Conservation (phyloP, 2,888 invertebrate species). For the Xylota sylvarum region DNA sequence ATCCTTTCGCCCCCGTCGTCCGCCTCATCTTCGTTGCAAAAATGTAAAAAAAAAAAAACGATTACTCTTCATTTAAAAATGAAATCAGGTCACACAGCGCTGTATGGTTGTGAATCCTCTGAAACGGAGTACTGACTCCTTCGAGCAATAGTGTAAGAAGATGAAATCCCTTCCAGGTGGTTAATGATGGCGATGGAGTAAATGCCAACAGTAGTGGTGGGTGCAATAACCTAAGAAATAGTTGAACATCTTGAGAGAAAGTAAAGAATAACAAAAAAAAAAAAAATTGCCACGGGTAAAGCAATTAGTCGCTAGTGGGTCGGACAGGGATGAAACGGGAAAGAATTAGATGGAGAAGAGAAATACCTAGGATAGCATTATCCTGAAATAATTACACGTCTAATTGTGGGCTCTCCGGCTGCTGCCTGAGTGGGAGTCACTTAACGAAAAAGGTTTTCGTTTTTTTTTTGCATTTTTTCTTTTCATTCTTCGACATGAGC, state of each 20-base stretch:
- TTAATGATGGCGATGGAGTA: conserved; percentile 44
- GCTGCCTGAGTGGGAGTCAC: conserved; percentile 52
- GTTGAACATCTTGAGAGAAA: conserved; percentile 47
- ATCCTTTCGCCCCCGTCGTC: conserved; percentile 30
- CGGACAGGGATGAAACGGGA: conserved; percentile 27
- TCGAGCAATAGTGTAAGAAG: conserved; percentile 22
- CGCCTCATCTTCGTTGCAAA: conserved; percentile 15
- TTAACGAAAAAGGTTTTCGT: conserved; percentile 63
- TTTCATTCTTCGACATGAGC: conserved; percentile 30
- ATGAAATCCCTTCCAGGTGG: conserved; percentile 48
- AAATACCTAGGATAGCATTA: conserved; percentile 59
- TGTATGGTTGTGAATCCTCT: conserved; percentile 32
- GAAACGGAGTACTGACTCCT: conserved; percentile 35
- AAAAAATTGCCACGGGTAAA: conserved; percentile 50
- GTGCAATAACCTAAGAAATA: conserved; percentile 68
- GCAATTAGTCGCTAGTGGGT: conserved; percentile 71
- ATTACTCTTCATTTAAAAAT: conserved; percentile 72
- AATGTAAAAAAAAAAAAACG: conserved; percentile 42
- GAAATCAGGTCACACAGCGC: conserved; percentile 71
- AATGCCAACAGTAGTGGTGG: conserved; percentile 43
- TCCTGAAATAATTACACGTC: conserved; percentile 74
- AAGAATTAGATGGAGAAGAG: conserved; percentile 41
- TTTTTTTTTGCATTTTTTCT: not conserved
- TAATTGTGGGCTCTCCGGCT: conserved; percentile 64
- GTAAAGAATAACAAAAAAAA: not conserved